Percentiles rank a stretch among this genome's conserved stretches.
phyloP scores from a whole-genome alignment of 1,140 invertebrate species.

The Meloidogyne chitwoodi region DNA sequence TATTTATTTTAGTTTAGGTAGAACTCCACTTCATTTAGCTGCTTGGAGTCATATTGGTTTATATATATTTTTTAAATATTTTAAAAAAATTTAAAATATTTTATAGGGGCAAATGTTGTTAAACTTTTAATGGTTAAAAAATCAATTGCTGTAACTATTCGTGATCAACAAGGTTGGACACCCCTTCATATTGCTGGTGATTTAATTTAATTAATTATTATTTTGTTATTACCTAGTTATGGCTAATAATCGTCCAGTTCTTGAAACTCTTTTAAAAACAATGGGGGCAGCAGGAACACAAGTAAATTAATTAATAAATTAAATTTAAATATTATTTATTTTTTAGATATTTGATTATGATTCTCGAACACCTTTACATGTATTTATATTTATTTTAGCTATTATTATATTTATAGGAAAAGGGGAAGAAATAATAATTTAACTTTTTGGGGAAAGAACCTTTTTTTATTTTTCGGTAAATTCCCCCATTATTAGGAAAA shows the following conservation, averaged over 20 bases:
- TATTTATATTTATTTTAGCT: neutral
- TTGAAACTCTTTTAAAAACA: conserved; percentile 25
- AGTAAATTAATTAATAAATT: neutral
- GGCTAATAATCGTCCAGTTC: conserved; percentile 7
- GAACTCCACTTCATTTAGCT: conserved; percentile 44
- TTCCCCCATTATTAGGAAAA: neutral
- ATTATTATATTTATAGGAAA: too few relatives aligned
- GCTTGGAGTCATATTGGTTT: conserved; percentile 8
- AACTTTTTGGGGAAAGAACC: too few relatives aligned
- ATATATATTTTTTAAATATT: neutral
- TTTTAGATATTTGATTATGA: conserved; percentile 39
- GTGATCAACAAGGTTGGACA: conserved; percentile 41
- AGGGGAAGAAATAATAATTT: too few relatives aligned
- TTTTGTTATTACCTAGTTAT: neutral
- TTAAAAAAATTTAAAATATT: conserved; percentile 4
- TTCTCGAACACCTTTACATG: conserved; percentile 36
- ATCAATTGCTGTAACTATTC: conserved; percentile 13
- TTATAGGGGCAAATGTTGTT: conserved; percentile 37
- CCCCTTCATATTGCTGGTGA: conserved; percentile 41
- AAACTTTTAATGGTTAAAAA: conserved; percentile 38
- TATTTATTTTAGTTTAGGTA: conserved; percentile 20
- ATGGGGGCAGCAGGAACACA: conserved; percentile 6
- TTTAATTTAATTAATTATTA: conserved; percentile 11
- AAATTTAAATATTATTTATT: neutral
- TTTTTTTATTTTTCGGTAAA: too few relatives aligned